Percentiles rank a stretch among this genome's conserved stretches.
Conservation (phyloP, 2,888 invertebrate genomes). For the Microplitis deprimator region DNA sequence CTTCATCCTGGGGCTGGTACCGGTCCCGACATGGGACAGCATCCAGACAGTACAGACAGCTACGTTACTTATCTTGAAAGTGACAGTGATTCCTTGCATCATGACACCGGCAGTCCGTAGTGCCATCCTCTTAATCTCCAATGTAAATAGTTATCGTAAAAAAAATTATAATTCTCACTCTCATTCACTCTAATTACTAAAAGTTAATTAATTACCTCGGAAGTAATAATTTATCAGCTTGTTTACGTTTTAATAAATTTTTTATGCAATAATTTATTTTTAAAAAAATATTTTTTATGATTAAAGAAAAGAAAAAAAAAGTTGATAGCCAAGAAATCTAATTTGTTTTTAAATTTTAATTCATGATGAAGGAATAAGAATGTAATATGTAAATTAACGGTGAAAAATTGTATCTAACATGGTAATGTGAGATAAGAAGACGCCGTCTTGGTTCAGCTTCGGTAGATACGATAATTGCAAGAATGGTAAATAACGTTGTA, state of each 20-base stretch:
- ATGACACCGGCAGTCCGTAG: slow-evolving; percentile 75
- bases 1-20: slow-evolving; percentile 61
- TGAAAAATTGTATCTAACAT: slow-evolving; percentile 14
- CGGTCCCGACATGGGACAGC: slow-evolving; percentile 77
- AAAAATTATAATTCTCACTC: slow-evolving; percentile 6
- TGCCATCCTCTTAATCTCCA: slow-evolving; percentile 60
- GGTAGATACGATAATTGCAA: slow-evolving; percentile 39
- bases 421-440: slow-evolving; percentile 8
- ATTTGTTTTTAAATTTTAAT: slow-evolving; percentile 16
- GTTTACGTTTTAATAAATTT: background rate
- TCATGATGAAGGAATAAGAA: slow-evolving; percentile 17
- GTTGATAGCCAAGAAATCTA: slow-evolving; percentile 3
- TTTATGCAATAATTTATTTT: background rate
- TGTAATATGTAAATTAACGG: slow-evolving; percentile 37
- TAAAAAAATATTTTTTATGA: background rate
- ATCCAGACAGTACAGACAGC: slow-evolving; percentile 85
- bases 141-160: slow-evolving; percentile 54
- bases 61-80: slow-evolving; percentile 94
- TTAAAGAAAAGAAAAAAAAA: background rate
- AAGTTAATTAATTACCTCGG: too few species aligned
- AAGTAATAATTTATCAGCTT: background rate
- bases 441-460: slow-evolving; percentile 1
- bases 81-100: slow-evolving; percentile 78
- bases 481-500: slow-evolving; percentile 37
- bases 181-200: background rate